These are phyloP conservation scores for Halcyon leucocephala DNA, from an alignment of 2,797 vertebrate genomes.

Conservation along the genomic window DNA sequence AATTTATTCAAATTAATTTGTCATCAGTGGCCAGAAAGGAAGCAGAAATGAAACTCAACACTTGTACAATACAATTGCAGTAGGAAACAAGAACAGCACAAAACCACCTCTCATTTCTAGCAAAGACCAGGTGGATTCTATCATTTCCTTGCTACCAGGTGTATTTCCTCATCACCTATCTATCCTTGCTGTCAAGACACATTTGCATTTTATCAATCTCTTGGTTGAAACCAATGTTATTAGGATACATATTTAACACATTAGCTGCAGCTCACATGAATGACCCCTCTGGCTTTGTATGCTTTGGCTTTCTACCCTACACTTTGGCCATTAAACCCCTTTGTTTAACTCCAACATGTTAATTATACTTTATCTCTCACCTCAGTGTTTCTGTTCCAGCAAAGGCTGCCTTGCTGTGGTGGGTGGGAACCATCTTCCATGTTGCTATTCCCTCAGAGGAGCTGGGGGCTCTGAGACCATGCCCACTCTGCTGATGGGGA, in stretches of 20 bases:
- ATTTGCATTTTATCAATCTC: background rate
- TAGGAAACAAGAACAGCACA: background rate
- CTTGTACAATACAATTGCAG: background rate
- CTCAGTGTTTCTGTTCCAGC: background rate
- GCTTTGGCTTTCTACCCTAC: background rate
- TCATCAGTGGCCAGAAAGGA: background rate
- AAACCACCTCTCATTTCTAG: background rate
- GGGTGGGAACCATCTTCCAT: background rate
- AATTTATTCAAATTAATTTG: slow-evolving; percentile 1
- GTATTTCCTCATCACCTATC: background rate
- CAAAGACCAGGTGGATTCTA: background rate
- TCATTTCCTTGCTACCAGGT: background rate
- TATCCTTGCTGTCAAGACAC: background rate
- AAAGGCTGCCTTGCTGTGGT: background rate
- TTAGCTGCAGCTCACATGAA: background rate
- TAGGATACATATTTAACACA: background rate
- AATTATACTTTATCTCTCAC: background rate
- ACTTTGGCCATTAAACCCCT: background rate
- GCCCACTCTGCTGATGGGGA: rapidly evolving
- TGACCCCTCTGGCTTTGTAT: background rate
- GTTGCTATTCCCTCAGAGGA: background rate
- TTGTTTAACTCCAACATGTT: background rate
- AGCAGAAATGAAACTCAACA: background rate
- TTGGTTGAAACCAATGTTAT: background rate
- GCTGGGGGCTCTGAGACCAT: background rate